Evolutionary conservation across 2,113 vertebrate species (phyloP).

Genomic region (Willisornis vidua): DNA sequence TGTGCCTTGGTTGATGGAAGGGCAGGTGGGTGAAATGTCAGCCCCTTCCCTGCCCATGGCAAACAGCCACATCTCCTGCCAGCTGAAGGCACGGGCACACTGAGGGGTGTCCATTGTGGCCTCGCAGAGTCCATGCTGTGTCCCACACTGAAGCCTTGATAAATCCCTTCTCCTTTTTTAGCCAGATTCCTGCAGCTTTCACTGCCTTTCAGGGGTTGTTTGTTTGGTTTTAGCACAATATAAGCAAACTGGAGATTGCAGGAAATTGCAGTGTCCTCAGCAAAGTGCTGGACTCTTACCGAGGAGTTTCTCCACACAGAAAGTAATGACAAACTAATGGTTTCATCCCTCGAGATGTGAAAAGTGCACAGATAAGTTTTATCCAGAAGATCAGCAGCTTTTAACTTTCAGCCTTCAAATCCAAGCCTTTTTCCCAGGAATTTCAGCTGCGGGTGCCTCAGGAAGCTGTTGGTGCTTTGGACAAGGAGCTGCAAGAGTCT

Average conservation of each 20-base stretch:
- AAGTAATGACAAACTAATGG: not conserved
- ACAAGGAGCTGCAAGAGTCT: not conserved
- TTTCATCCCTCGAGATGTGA: not conserved
- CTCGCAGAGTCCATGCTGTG: not conserved
- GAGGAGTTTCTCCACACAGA: not conserved
- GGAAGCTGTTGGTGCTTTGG: not conserved
- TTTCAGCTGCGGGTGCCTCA: not conserved
- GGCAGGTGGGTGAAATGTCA: not conserved
- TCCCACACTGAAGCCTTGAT: not conserved
- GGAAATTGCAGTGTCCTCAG: not conserved
- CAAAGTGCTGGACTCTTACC: not conserved
- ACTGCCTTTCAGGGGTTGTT: not conserved
- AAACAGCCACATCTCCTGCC: not conserved
- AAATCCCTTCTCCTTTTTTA: not conserved
- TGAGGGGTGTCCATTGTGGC: rapidly evolving
- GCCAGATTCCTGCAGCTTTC: not conserved
- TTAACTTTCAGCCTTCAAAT: not conserved
- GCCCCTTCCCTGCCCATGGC: not conserved
- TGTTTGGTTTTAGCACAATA: not conserved
- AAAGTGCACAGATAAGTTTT: not conserved
- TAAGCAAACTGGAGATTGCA: not conserved
- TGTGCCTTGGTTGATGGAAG: not conserved
- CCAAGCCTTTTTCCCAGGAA: not conserved
- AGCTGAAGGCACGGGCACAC: rapidly evolving
- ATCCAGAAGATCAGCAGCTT: conserved; percentile 22